Evolutionary conservation across 2,797 vertebrate species (phyloP), one percentile per base, ranked within the genome.

Genomic region (Cryptoprocta ferox): DNA sequence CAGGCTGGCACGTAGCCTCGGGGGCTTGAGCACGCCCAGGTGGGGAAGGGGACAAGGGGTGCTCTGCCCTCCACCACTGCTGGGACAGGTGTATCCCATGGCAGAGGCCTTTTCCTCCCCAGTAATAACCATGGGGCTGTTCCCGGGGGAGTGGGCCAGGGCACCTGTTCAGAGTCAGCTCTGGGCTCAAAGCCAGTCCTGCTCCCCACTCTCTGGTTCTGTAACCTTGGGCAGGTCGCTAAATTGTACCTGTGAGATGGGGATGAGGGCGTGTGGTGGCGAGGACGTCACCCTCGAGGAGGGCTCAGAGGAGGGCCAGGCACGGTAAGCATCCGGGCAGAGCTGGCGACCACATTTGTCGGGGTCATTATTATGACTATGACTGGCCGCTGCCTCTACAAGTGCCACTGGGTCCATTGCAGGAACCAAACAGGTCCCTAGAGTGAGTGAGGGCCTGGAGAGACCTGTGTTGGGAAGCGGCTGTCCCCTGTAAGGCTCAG

Each of bases 11-110:
- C 32, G 73, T 68, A 81, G 91, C 82, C 89, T 71, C 1, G 0
- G 79, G 96, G 94, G 91, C 97, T 84, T 79, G 93, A 93, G 42
- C 71, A 93, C 61, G 63, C 93, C 82, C 92, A 97, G 96, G 94
- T 97, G 96, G 96, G 93, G 78, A 94, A 86, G 92, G 95, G 94
- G 80, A 81, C 82, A 32, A 59, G 59, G 39, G 68, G 86, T 2
- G 0, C 28, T 78, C 30, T 86, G 73, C 26, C 39, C 3, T 79
- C 83, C 6, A 24, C 11, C 66, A 37, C 56, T 19, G n/a, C 45
- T 7, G 37, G 89, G 80, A 76, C 39, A 59, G 92, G 28, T 35
- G 53, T 12, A 26, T 24, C 28, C 76, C 32, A 28, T 13, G 3
- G 10, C 14, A 59, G 95, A 65, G 66, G 13, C 56, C 37, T 16